Evolutionary conservation across 2,113 vertebrate species (phyloP), one percentile per base, ranked within the genome.

Genomic region (Etia nguti): DNA sequence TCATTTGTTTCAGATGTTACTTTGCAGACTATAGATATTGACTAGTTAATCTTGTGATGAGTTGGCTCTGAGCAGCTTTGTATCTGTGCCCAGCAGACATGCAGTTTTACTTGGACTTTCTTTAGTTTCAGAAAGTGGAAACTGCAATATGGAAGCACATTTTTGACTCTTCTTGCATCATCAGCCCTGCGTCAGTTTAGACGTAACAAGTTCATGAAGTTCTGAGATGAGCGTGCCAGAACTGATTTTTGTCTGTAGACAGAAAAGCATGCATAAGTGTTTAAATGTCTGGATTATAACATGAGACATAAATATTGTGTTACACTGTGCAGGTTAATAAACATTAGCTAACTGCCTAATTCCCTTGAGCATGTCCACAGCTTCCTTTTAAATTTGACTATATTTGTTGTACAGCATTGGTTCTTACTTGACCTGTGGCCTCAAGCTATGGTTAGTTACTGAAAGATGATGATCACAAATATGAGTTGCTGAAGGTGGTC

Each of bases 191-290:
- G 8, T 73, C 68, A 73, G 41, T 46, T 73, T 73, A 46, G 22
- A 2, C 0, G 16, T 46, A 73, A 73, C 12, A 0, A 70, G 65
- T 70, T 13, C 36, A 73, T 26, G 36, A 6, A 46, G 65, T 46
- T 46, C 38, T 73, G 22, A 46, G 15, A 46, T 22, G 26, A 46
- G 65, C 38, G 5, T 0, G 13, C 38, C 65, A 46, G 38, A 46
- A 26, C 20, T 24, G 65, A 70, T 12, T 68, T 68, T 43, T 73
- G 65, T 48, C 41, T 29, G 41, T 29, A 29, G 2, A 73, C 13
- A 46, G 13, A 48, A 73, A 48, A 16, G 0, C 22, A 75, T 26
- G 22, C 15, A 5, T 8, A 0, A 12, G 2, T 73, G 22, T 46
- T 46, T 46, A 4, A 73, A 73, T 73, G 5, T 26, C 43, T 29